Base-by-base conservation (phyloP, 2,797 vertebrate species). In the Phataginus tricuspis region DNA sequence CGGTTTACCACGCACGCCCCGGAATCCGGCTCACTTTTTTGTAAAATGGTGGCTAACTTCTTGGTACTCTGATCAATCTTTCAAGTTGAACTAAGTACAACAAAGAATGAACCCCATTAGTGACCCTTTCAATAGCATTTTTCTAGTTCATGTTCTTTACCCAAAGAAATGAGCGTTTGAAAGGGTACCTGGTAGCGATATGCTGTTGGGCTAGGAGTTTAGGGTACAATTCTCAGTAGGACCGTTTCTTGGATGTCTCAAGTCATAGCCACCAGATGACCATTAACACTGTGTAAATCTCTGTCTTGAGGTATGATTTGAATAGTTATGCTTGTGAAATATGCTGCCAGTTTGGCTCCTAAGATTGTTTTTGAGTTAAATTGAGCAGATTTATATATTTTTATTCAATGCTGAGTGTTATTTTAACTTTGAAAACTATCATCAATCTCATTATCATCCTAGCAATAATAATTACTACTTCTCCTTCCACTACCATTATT, bases 291-390 rank as follows among this genome's bases (percentile, higher is more conserved):
- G 42, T 78, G 49, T 61, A 95, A 95, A 94, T 27, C 9, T 86
- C 61, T 71, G 75, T 93, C 59, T 80, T 90, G 61, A 90, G 23
- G 49, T 53, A 92, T 68, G 63, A 82, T 49, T 82, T 37, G 57
- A 94, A 92, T n/a, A 90, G 78, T 74, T 29, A 29, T 34, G 42
- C 31, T 86, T 94, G 13, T 61, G 57, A 87, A 96, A 94, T 19
- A n/a, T 1, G 9, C 16, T 79, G 13, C 13, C 53, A 61, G 7
- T 79, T 85, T 92, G 85, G 11, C 31, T 64, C 14, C 37, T 63
- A 21, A 55, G 51, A 72, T 74, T 63, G 18, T 25, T 69, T 94
- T 74, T 83, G 1, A 77, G 79, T 55, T 87, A 74, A 82, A 84
- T 39, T 68, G n/a, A 45, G 45, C 45, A 10, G 11, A 55, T 19